These are phyloP conservation scores for Sycobia sp. DNA, from an alignment of 1,140 invertebrate species.

Conservation along the genomic window DNA sequence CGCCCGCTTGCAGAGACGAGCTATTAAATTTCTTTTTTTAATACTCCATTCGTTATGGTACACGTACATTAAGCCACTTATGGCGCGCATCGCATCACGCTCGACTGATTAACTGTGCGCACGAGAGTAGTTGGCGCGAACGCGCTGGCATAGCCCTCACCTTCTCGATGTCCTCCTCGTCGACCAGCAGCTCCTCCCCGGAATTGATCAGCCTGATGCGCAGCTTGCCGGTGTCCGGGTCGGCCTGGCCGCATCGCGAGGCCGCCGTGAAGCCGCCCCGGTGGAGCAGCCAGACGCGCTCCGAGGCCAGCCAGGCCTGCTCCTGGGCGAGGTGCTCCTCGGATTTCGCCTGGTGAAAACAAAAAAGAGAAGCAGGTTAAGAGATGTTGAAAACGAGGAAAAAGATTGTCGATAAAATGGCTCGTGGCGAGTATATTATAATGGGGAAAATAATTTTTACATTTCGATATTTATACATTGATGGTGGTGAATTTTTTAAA, in stretches of 20 bases:
- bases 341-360: conserved; percentile 72
- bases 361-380: conserved; percentile 35
- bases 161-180: conserved; percentile 93
- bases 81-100: too few relatives aligned
- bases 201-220: conserved; percentile 77
- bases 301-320: conserved; percentile 79
- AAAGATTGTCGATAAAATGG: not conserved
- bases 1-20: too few relatives aligned
- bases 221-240: conserved; percentile 69
- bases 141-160: too few relatives aligned
- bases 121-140: too few relatives aligned
- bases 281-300: conserved; percentile 88
- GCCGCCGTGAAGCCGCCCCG: conserved; percentile 86
- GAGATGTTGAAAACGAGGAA: too few relatives aligned
- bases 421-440: not conserved
- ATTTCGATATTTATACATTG: too few relatives aligned
- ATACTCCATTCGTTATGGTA: too few relatives aligned
- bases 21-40: too few relatives aligned
- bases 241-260: conserved; percentile 64
- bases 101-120: too few relatives aligned
- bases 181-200: conserved; percentile 80
- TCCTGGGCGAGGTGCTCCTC: conserved; percentile 82
- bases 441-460: too few relatives aligned
- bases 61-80: too few relatives aligned
- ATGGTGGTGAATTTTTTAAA: too few relatives aligned